Base-by-base conservation (phyloP, 2,113 vertebrate species). In the Indicator indicator region DNA sequence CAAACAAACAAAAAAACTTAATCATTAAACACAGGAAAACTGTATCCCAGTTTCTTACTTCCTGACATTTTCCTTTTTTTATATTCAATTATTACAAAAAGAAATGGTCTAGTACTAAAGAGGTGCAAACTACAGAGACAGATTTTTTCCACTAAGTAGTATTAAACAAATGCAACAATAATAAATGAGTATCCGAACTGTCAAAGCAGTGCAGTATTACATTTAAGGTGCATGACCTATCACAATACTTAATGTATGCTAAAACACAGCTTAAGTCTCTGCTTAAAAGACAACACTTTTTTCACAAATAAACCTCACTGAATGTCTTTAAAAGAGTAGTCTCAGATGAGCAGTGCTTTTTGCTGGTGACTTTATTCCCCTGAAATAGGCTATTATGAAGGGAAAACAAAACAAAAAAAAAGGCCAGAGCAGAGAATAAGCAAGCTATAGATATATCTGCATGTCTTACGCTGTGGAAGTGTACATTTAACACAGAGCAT, bases 401-500 rank as follows among this genome's bases (percentile, higher is more conserved):
- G 23, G 54, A 91, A 62, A 36, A 36, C 36, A 36, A 36, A 36
- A 36, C 36, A 36, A 36, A 77, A 59, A 44, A 90, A 62, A 65
- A 77, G 44, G 52, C n/a, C 28, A 26, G 50, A 52, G 23, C 58
- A 70, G 50, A 94, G 70, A 91, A 88, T 21, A 85, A 82, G 68
- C 63, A 92, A 95, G 52, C 74, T 88, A 40, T 32, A 85, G 64
- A 85, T 89, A 62, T 48, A 85, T 67, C 64, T 80, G 96, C 91
- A 79, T 63, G 52, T 65, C 64, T 70, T 79, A 83, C 89, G 83
- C 79, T 82, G 58, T 85, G 75, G 74, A 79, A 76, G 76, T 54
- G 60, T 6, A 64, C 40, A 70, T 80, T 73, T 84, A 90, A 71
- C 78, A 88, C 64, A 72, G 82, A 87, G 20, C 70, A 60, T 63